Conservation (phyloP, 2,113 vertebrate genomes). For the Triplophysa siluroides region DNA sequence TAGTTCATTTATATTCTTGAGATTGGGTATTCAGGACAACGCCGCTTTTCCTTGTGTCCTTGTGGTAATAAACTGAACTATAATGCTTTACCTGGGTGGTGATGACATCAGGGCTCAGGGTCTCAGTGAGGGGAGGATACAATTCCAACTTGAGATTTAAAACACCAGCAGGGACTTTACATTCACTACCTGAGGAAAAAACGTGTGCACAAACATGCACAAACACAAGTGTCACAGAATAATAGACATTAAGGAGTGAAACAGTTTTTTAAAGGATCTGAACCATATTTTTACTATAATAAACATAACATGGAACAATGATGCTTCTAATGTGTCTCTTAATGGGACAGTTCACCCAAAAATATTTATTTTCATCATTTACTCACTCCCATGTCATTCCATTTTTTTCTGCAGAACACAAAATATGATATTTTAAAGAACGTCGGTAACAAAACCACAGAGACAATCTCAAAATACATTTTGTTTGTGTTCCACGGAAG, state of each 20-base stretch:
- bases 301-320: not conserved
- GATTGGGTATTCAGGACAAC: not conserved
- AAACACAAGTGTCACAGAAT: not conserved
- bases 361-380: no score
- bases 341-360: no score
- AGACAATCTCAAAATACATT: no score
- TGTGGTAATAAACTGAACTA: not conserved
- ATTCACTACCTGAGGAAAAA: constrained; percentile 84
- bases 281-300: no score
- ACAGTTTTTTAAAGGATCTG: no score
- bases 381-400: no score
- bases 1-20: no score
- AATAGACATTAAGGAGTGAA: no score
- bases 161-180: constrained; percentile 90
- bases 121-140: constrained; percentile 84
- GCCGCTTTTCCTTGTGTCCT: not conserved
- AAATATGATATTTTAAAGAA: no score
- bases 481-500: no score
- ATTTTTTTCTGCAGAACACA: no score
- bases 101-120: constrained; percentile 82
- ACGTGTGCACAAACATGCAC: constrained; percentile 15
- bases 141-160: constrained; percentile 91
- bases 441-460: no score
- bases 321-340: not conserved
- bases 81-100: constrained; percentile 83